Conservation (phyloP, 2,797 vertebrate genomes). For the Morelia viridis region DNA sequence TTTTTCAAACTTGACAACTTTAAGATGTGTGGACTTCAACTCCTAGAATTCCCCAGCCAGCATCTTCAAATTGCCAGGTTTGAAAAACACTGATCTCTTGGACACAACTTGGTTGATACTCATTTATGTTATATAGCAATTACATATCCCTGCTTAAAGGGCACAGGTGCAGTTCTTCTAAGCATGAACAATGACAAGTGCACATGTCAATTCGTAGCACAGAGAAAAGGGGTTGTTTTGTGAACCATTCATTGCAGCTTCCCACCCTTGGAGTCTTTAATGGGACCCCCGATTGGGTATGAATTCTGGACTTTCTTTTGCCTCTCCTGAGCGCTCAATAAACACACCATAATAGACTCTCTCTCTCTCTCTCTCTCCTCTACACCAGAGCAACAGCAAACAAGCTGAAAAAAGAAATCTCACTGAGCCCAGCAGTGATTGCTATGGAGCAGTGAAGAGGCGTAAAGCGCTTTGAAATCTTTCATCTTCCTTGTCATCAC, state of each 20-base stretch:
- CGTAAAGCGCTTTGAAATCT: background rate
- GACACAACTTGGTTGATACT: slow-evolving; percentile 25
- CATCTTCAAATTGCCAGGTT: background rate
- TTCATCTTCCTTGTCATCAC: background rate
- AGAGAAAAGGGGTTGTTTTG: slow-evolving; percentile 3
- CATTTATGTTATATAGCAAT: slow-evolving; percentile 41
- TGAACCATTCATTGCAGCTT: slow-evolving; percentile 16
- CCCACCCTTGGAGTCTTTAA: slow-evolving; percentile 26
- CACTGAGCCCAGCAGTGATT: background rate
- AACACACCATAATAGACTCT: background rate
- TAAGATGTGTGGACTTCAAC: background rate
- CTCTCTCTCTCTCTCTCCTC: background rate
- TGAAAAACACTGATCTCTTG: background rate
- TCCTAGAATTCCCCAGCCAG: background rate
- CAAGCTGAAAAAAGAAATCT: background rate
- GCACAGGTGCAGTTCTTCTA: slow-evolving; percentile 33
- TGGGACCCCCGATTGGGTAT: background rate
- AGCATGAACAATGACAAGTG: slow-evolving; percentile 46
- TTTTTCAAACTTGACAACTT: background rate
- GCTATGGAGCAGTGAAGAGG: background rate
- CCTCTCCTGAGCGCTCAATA: background rate
- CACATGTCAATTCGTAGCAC: background rate
- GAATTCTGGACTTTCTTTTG: background rate
- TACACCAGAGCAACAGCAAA: background rate
- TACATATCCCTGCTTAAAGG: slow-evolving; percentile 38